These are phyloP conservation scores for Macropus fuliginosus DNA, from an alignment of 2,797 vertebrate species.

Conservation along the genomic window DNA sequence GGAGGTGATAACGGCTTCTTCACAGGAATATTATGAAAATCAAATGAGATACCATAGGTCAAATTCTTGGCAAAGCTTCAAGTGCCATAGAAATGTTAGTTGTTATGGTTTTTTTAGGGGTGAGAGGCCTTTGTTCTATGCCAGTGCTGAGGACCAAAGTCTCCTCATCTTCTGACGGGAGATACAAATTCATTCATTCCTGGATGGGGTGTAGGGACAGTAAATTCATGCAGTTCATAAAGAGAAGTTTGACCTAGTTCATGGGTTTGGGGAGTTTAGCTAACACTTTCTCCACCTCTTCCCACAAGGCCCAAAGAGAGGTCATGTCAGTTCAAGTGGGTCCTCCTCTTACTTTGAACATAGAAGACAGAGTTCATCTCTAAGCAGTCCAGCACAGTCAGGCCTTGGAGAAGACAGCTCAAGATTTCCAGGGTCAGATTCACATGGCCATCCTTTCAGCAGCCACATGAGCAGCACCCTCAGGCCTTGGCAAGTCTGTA, in stretches of 20 bases:
- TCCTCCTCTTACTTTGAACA: neutral
- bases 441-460: neutral
- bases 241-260: neutral
- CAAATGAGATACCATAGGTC: neutral
- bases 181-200: neutral
- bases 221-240: neutral
- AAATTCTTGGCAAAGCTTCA: neutral
- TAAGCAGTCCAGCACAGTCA: neutral
- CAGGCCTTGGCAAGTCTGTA: neutral
- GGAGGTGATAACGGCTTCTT: neutral
- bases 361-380: neutral
- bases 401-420: neutral
- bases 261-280: neutral
- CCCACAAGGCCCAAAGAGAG: neutral
- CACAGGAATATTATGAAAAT: neutral
- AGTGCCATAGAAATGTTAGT: neutral
- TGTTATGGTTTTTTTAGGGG: neutral
- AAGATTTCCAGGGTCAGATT: neutral
- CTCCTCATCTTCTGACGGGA: neutral
- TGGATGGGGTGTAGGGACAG: neutral
- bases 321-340: neutral
- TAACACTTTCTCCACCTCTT: neutral
- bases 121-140: neutral
- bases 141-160: too few species aligned
- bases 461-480: neutral